Evolutionary conservation across 2,113 vertebrate species (phyloP).

Genomic region (Tauraco erythrolophus): DNA sequence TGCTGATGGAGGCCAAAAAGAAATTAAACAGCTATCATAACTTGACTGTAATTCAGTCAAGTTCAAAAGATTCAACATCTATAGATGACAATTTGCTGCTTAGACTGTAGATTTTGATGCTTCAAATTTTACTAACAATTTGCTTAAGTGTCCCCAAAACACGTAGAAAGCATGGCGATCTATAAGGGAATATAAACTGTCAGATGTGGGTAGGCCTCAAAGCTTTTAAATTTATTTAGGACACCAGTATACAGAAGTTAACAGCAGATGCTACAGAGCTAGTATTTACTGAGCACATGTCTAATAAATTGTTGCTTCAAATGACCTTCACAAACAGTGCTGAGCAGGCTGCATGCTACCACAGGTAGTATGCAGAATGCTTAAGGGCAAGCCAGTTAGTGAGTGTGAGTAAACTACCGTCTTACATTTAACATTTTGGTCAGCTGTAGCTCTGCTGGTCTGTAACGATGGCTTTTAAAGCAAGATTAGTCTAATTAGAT

Average conservation of each 20-base stretch:
- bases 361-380: not conserved
- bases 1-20: not conserved
- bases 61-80: not conserved
- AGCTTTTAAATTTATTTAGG: not conserved
- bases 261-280: not conserved
- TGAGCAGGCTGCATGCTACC: not conserved
- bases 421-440: not conserved
- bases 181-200: not conserved
- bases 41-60: not conserved
- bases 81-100: not conserved
- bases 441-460: not conserved
- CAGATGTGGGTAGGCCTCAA: not conserved
- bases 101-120: not conserved
- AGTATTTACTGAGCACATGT: not conserved
- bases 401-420: not conserved
- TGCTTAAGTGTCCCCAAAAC: not conserved
- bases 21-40: not conserved
- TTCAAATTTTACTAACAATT: not conserved
- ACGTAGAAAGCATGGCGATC: not conserved
- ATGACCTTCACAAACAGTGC: not conserved
- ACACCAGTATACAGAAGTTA: not conserved
- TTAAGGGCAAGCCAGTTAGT: not conserved
- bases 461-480: not conserved
- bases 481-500: not conserved
- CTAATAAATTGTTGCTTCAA: not conserved